Base-by-base conservation (phyloP, 2,113 vertebrate genomes). In the Protomyctophum bolini region DNA sequence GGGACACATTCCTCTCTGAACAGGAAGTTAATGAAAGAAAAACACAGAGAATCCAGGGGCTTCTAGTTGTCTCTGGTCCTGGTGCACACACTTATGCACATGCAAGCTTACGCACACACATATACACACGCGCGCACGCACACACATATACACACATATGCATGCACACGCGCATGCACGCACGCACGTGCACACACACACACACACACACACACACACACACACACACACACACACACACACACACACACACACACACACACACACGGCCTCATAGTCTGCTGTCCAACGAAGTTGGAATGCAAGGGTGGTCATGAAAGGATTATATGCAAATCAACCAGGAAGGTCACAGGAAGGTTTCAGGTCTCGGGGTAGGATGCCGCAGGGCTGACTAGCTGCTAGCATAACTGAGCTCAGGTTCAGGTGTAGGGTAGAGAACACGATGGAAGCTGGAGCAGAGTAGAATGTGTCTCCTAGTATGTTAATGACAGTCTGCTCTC, bases 21-120 rank as follows among this genome's bases (percentile, higher is more conserved):
- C 79, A 82, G 85, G 79, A 88, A 79, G 81, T 90, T 93, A 93
- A 94, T 94, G 92, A 93, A 94, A 94, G 86, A 91, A 87, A 92
- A 94, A 92, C 92, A 94, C 54, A 77, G 85, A 87, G 83, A 92
- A 92, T 91, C 91, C 90, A 45, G 60, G 86, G 84, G 86, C 84
- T 91, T 76, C 91, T 81, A 75, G 83, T 73, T 33, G 77, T 84
- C 83, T 62, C 49, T 58, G 61, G 52, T 54, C 41, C 57, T 21
- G 21, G 21, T 21, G 54, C 60, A 29, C 59, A 1, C 8, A 58
- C 47, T 58, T 71, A 54, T 41, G 41, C 63, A 54, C 55, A 47
- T 46, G 45, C 41, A 55, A 52, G 66, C 64, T 63, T 33, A 55
- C 63, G 68, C 48, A 65, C 14, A 63, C 48, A 58, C 56, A 29